These are phyloP conservation scores for Rhynchomys soricoides DNA, from an alignment of 2,113 vertebrate species.

Conservation along the genomic window DNA sequence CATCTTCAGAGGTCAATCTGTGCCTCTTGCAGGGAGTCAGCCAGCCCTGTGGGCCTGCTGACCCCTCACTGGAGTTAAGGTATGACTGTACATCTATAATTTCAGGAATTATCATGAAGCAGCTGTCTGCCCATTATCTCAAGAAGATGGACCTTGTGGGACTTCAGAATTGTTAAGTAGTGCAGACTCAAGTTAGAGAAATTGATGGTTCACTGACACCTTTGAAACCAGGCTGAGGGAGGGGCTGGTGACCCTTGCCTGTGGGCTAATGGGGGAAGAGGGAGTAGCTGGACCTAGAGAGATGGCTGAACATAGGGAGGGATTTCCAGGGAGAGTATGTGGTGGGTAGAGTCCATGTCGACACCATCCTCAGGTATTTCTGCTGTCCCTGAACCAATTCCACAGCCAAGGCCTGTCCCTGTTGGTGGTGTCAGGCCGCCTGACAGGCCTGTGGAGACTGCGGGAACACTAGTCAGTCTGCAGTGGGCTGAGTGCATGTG, in stretches of 20 bases:
- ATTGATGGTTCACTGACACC: neutral
- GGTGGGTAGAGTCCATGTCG: accelerated
- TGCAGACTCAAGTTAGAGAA: accelerated
- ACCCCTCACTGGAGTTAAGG: accelerated
- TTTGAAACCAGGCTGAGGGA: accelerated
- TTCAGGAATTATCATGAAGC: conserved; percentile 67
- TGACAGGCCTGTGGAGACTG: too few relatives aligned
- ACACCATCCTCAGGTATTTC: too few relatives aligned
- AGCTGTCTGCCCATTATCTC: conserved; percentile 56
- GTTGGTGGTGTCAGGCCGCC: neutral
- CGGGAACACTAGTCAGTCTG: neutral
- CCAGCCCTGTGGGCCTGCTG: accelerated
- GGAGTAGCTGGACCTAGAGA: neutral
- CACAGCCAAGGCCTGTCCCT: neutral
- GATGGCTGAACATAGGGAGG: neutral
- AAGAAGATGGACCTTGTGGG: conserved; percentile 45
- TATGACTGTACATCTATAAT: neutral
- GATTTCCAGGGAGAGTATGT: too few relatives aligned
- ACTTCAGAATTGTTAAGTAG: conserved; percentile 52
- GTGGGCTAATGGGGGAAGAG: neutral
- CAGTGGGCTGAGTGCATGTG: accelerated
- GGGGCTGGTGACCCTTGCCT: neutral
- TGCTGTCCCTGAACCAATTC: neutral
- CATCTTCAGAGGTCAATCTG: accelerated
- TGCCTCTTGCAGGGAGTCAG: neutral